Conservation (phyloP, 2,113 vertebrate genomes). For the Calyptomena viridis region DNA sequence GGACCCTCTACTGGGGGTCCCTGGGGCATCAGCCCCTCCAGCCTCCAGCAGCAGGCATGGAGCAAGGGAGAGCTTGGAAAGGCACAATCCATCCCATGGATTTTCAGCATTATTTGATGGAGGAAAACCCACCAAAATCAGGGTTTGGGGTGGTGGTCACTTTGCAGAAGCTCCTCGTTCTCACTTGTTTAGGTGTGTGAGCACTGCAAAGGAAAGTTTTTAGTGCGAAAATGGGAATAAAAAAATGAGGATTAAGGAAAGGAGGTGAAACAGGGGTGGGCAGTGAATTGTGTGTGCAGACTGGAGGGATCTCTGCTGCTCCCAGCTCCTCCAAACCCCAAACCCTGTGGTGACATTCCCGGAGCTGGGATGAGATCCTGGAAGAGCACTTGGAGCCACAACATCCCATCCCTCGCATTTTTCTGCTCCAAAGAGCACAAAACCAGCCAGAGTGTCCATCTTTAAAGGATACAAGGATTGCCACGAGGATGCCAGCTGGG, state of each 20-base stretch:
- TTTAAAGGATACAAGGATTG: background rate
- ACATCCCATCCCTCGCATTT: background rate
- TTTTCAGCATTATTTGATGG: fast-evolving
- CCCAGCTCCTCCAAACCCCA: fast-evolving
- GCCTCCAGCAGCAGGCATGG: fast-evolving
- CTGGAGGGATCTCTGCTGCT: background rate
- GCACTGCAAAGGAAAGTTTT: background rate
- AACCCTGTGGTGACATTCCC: fast-evolving
- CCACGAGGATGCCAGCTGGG: background rate
- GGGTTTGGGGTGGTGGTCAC: background rate
- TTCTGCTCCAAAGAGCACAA: background rate
- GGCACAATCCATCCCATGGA: fast-evolving
- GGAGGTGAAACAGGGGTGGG: background rate
- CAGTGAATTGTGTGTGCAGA: background rate
- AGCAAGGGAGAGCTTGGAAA: background rate
- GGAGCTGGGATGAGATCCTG: background rate
- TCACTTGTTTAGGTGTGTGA: fast-evolving
- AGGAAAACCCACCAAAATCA: background rate
- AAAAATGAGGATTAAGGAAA: background rate
- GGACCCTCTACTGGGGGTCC: background rate
- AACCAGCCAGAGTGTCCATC: background rate
- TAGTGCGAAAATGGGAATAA: background rate
- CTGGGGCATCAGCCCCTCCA: background rate
- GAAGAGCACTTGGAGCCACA: background rate
- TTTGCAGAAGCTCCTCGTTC: background rate